Evolutionary conservation across 2,113 vertebrate species (phyloP).

Genomic region (Macrotis lagotis): DNA sequence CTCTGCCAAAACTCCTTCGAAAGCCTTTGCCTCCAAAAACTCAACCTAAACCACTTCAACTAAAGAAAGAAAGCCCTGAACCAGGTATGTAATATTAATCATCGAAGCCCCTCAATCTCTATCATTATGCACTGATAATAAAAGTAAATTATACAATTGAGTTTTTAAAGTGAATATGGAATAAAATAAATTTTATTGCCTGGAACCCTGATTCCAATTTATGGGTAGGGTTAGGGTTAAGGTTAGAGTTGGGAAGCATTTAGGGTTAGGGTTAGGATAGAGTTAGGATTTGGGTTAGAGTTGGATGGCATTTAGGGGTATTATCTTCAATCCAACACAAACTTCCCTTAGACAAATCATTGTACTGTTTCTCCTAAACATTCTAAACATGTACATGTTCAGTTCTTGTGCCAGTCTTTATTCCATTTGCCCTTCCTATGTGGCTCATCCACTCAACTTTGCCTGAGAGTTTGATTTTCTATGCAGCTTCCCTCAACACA

Average conservation of each 20-base stretch:
- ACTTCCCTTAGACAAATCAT: neutral
- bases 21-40: constrained; percentile 68
- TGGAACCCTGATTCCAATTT: neutral
- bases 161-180: neutral
- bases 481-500: neutral
- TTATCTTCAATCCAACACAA: neutral
- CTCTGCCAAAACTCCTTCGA: constrained; percentile 49
- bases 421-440: neutral
- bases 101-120: constrained; percentile 34
- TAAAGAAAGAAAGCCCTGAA: constrained; percentile 13
- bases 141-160: constrained; percentile 14
- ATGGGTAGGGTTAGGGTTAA: no score
- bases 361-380: neutral
- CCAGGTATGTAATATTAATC: constrained; percentile 62
- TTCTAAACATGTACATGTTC: neutral
- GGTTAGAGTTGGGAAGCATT: no score
- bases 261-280: no score
- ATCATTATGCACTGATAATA: neutral
- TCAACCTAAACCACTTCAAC: neutral
- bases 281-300: no score
- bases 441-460: neutral
- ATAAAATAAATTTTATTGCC: constrained; percentile 17
- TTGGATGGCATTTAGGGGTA: no score
- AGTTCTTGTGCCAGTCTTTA: neutral
- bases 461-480: neutral